These are phyloP conservation scores for Drosophila buzzatii DNA, from an alignment of 2,888 invertebrate genomes.

Conservation along the genomic window DNA sequence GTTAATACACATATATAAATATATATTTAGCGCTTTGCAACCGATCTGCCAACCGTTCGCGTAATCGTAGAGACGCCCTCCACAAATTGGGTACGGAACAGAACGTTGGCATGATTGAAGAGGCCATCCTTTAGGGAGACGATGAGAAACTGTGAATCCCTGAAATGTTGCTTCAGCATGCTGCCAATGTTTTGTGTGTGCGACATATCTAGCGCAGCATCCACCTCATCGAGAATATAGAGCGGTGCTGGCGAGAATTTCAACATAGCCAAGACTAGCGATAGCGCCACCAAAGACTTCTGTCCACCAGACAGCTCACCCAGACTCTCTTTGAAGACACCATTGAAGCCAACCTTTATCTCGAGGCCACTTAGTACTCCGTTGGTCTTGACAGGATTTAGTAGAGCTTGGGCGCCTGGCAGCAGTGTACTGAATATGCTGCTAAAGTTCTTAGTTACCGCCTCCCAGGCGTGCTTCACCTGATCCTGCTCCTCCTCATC, in stretches of 20 bases:
- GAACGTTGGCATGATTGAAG: conserved; percentile 99
- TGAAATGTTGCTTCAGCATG: conserved; percentile 96
- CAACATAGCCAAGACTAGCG: conserved; percentile 97
- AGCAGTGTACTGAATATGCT: conserved; percentile 96
- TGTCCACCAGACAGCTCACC: conserved; percentile 98
- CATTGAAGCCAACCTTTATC: conserved; percentile 96
- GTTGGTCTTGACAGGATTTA: conserved; percentile 87
- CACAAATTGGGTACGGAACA: conserved; percentile 96
- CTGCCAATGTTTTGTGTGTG: conserved; percentile 99
- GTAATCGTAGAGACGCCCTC: conserved; percentile 97
- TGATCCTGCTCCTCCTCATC: conserved; percentile 96
- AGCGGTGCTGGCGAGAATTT: conserved; percentile 99
- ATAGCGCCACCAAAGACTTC: conserved; percentile 97
- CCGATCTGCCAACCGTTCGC: conserved; percentile 86
- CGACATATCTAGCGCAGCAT: conserved; percentile 98
- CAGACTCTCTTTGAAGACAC: conserved; percentile 97
- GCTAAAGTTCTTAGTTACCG: conserved; percentile 96
- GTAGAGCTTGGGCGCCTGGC: conserved; percentile 94
- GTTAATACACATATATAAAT: background rate
- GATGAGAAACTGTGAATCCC: conserved; percentile 97
- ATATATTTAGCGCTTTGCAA: conserved; percentile 18
- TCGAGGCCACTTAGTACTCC: conserved; percentile 92
- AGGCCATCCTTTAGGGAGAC: conserved; percentile 99
- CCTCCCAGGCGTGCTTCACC: conserved; percentile 92
- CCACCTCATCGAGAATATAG: conserved; percentile 99